Conservation (phyloP, 2,113 vertebrate species). For the Burhinus bistriatus region DNA sequence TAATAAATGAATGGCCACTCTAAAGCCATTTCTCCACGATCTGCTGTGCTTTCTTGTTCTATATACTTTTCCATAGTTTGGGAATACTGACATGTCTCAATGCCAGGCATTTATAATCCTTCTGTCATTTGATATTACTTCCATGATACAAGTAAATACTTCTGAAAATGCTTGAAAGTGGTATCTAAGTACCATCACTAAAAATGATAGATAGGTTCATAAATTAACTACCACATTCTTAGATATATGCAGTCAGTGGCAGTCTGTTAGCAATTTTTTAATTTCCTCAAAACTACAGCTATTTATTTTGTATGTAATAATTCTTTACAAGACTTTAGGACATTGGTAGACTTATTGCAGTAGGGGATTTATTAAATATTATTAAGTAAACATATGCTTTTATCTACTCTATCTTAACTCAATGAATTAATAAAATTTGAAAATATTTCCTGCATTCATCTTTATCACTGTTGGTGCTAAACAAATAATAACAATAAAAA, state of each 20-base stretch:
- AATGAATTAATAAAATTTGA: background rate
- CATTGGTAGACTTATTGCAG: background rate
- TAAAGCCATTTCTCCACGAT: background rate
- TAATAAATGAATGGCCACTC: background rate
- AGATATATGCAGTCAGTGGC: background rate
- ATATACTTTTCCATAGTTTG: background rate
- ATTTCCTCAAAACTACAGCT: background rate
- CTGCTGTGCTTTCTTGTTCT: background rate
- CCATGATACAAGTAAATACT: background rate
- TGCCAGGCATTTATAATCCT: background rate
- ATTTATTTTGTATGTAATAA: background rate
- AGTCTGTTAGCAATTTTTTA: background rate
- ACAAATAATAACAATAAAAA: background rate
- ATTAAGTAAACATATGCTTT: background rate
- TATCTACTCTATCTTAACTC: background rate
- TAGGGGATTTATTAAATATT: background rate
- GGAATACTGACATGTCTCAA: background rate
- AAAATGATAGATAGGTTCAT: background rate
- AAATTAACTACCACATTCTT: background rate
- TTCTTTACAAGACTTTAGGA: background rate
- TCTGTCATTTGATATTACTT: background rate
- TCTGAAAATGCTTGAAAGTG: background rate
- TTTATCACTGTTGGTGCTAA: background rate
- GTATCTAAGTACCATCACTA: background rate
- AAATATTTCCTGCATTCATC: background rate